Evolutionary conservation across 1,140 invertebrate genomes (phyloP), one percentile per base, ranked within the genome.

Genomic region (Lordiphosa collinella): DNA sequence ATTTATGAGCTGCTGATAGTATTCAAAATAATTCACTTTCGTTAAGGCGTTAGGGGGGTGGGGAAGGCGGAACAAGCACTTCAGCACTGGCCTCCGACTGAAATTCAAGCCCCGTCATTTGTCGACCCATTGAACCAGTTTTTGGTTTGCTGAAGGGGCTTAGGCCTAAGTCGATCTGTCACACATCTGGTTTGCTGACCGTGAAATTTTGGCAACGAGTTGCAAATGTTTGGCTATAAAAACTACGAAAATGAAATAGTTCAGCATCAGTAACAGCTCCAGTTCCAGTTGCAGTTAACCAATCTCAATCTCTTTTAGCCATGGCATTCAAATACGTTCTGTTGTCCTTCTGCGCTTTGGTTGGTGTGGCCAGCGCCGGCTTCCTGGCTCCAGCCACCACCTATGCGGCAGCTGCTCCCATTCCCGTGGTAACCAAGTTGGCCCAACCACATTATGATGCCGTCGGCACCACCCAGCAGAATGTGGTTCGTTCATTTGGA

Each of bases 401-500:
- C 31, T 71, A 71, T 38, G 76, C 86, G n/a, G 67, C 78, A 18
- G 62, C 62, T 10, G 62, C 85, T 10, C 68, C 82, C 10, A 56
- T 79, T 14, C 73, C 87, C 2, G 69, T 80, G 41, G 73, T 89
- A 3, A 53, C 88, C 40, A 89, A 89, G 50, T 59, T 89, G 38
- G 90, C 89, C 0, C 79, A 90, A 47, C 89, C 90, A 0, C 84
- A 89, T 25, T 89, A 87, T 32, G 90, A 91, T 48, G 90, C 91
- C 37, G 78, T 91, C 13, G 92, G 92, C 29, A 73, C 91, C 31
- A 89, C 91, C 29, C 90, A 91, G 50, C 90, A 92, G 75, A 91
- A 91, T 69, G 90, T 91, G 8, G 69, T 92, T 2, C 90, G 91
- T 40, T 91, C 91, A 11, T 86, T 91, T 46, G 92, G 91, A 50